These are phyloP conservation scores for Stictonetta naevosa DNA, from an alignment of 2,113 vertebrate species.

Conservation along the genomic window DNA sequence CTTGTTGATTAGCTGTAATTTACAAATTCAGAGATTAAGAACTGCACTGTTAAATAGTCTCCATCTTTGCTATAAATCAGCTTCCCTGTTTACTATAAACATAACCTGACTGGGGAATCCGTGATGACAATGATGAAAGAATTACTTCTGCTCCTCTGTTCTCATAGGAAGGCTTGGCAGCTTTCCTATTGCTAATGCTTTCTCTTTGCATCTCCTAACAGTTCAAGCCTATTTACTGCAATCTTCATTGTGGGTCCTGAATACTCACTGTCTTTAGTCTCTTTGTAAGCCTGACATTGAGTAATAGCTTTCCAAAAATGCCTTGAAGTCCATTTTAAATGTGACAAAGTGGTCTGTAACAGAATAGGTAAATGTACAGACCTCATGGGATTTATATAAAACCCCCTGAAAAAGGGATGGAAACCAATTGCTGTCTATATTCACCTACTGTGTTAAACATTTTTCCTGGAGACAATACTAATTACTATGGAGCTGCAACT, in stretches of 20 bases:
- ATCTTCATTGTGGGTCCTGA: neutral
- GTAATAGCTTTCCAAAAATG: constrained; percentile 21
- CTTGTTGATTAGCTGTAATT: neutral
- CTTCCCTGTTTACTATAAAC: neutral
- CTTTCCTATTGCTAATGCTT: neutral
- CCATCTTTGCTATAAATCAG: neutral
- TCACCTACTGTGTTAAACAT: neutral
- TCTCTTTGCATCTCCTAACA: neutral
- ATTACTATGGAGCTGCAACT: neutral
- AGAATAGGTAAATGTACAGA: constrained; percentile 19
- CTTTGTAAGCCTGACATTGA: neutral
- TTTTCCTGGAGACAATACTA: neutral
- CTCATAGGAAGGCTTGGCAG: neutral
- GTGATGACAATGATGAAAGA: neutral
- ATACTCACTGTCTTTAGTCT: neutral
- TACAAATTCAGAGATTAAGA: neutral
- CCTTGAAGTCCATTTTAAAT: constrained; percentile 4
- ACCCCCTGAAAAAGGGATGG: neutral
- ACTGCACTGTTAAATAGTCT: neutral
- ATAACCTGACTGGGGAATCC: neutral
- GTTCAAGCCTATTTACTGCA: neutral
- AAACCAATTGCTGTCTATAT: neutral
- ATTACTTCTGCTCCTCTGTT: neutral
- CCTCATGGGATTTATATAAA: neutral
- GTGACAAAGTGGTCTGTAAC: constrained; percentile 10